Percentiles rank a stretch among this genome's conserved stretches.
These are phyloP conservation scores for Machimus atricapillus DNA, from an alignment of 2,888 invertebrate genomes.

Conservation along the genomic window DNA sequence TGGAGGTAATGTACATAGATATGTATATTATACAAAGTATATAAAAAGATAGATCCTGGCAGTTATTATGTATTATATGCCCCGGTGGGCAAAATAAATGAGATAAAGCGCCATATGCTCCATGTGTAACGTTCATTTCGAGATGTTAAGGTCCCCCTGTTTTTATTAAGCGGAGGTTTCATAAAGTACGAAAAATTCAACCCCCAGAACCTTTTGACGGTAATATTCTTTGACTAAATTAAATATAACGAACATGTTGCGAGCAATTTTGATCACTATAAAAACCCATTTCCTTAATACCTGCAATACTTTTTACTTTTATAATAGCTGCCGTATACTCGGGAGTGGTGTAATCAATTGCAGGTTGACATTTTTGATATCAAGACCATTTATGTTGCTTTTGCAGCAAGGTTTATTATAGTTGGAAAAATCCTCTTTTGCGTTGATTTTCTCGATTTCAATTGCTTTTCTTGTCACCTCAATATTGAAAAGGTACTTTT, in stretches of 20 bases:
- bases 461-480: not conserved
- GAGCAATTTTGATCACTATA: not conserved
- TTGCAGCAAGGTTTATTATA: not conserved
- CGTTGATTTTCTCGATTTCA: not conserved
- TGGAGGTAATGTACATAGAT: not conserved
- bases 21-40: too few relatives aligned
- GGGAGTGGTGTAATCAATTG: not conserved
- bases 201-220: not conserved
- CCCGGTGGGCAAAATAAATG: not conserved
- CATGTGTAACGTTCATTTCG: not conserved
- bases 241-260: not conserved
- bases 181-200: not conserved
- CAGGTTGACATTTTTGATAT: not conserved
- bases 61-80: not conserved
- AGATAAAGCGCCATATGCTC: not conserved
- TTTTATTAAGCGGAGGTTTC: not conserved
- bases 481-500: not conserved
- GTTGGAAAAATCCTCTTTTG: not conserved
- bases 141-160: not conserved
- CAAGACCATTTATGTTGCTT: not conserved
- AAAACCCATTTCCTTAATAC: not conserved
- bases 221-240: not conserved
- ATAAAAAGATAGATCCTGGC: not conserved
- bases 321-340: not conserved
- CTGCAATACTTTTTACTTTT: not conserved